phyloP scores from a whole-genome alignment of 2,888 invertebrate genomes.

The Andrena haemorrhoa region DNA sequence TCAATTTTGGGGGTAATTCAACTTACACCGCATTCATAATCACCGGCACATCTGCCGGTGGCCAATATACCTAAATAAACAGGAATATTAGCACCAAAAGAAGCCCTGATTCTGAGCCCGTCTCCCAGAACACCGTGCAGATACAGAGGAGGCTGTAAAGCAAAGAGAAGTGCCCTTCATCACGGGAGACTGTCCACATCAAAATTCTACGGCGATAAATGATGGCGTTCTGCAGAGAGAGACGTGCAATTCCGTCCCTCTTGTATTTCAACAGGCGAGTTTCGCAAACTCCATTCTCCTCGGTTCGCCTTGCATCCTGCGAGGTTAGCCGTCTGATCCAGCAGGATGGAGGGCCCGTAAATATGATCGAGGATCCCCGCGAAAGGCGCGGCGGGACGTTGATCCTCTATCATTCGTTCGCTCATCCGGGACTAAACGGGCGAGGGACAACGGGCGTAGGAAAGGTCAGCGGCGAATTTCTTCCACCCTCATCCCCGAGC shows the following conservation, averaged over 20 bases:
- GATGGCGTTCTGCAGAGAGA: constrained; percentile 23
- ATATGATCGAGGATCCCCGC: constrained; percentile 48
- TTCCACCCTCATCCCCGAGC: background rate
- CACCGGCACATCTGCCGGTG: background rate
- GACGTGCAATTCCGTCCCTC: constrained; percentile 28
- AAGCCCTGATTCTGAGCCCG: background rate
- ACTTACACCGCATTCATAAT: too few species aligned
- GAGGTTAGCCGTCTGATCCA: constrained; percentile 27
- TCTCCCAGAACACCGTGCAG: background rate
- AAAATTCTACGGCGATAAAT: constrained; percentile 60
- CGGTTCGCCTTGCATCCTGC: background rate
- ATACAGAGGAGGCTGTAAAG: constrained; percentile 19
- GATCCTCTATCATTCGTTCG: constrained; percentile 30
- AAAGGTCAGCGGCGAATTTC: background rate
- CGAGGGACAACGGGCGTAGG: background rate
- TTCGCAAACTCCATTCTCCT: constrained; percentile 31
- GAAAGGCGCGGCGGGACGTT: constrained; percentile 13
- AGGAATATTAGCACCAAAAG: constrained; percentile 9
- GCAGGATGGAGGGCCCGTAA: constrained; percentile 39
- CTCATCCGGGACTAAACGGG: background rate
- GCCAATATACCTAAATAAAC: constrained; percentile 1
- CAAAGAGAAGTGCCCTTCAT: constrained; percentile 49
- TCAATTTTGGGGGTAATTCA: too few species aligned
- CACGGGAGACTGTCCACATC: constrained; percentile 43
- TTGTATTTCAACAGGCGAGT: constrained; percentile 7